Evolutionary conservation across 2,113 vertebrate genomes (phyloP).

Genomic region (Dasyurus viverrinus): DNA sequence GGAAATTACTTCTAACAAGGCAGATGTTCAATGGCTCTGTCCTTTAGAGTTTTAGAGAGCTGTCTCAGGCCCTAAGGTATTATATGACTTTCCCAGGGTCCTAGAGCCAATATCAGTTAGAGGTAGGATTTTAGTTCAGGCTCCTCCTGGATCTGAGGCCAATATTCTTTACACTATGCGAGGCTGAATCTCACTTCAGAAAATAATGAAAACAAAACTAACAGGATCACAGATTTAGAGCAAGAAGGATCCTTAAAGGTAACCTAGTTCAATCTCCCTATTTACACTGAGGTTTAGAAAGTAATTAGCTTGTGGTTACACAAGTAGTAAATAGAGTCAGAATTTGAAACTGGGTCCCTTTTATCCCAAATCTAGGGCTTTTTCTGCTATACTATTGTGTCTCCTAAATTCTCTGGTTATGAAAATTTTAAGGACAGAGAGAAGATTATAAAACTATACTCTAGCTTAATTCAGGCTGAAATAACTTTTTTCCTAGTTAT

Average conservation of each 20-base stretch:
- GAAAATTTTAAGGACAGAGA: constrained; percentile 39
- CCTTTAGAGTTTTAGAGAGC: neutral
- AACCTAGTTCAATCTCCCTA: neutral
- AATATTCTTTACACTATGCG: neutral
- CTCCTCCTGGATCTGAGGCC: neutral
- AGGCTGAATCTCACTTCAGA: neutral
- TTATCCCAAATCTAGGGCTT: neutral
- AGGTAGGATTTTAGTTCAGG: neutral
- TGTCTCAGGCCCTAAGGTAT: neutral
- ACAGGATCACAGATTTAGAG: neutral
- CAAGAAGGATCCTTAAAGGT: neutral
- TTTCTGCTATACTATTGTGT: neutral
- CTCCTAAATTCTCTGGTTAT: neutral
- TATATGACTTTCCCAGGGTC: neutral
- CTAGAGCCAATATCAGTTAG: neutral
- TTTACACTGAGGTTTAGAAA: neutral
- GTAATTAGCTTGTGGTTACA: neutral
- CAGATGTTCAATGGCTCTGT: neutral
- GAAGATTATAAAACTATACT: constrained; percentile 48
- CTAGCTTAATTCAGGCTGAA: neutral
- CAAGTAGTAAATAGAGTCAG: neutral
- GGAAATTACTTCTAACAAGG: neutral
- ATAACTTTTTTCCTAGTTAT: constrained; percentile 3
- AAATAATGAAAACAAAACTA: neutral
- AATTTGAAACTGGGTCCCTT: neutral